Evolutionary conservation across 2,797 vertebrate species (phyloP).

Genomic region (Distichodus sexfasciatus): DNA sequence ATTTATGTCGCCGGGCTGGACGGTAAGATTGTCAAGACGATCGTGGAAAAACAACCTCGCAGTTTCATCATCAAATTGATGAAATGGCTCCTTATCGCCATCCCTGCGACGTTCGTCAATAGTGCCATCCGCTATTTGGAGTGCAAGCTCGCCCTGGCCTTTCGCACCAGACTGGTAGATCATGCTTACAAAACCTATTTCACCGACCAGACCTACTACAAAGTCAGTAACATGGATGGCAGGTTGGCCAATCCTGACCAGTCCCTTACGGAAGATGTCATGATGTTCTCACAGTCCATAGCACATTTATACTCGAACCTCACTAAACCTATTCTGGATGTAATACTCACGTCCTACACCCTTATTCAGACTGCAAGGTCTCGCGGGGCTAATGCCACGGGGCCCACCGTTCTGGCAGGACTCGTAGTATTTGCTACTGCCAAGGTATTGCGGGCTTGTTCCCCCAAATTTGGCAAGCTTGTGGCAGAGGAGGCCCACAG

Average conservation of each 20-base stretch:
- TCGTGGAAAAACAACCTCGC: slow-evolving; percentile 90
- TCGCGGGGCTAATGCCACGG: slow-evolving; percentile 86
- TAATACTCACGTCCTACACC: slow-evolving; percentile 92
- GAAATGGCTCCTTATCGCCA: slow-evolving; percentile 94
- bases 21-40: slow-evolving; percentile 95
- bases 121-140: slow-evolving; percentile 96
- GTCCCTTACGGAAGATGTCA: slow-evolving; percentile 94
- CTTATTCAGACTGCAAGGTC: slow-evolving; percentile 90
- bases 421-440: slow-evolving; percentile 91
- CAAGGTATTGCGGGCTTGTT: slow-evolving; percentile 90
- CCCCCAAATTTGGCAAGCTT: slow-evolving; percentile 91
- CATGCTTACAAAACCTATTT: slow-evolving; percentile 94
- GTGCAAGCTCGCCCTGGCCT: slow-evolving; percentile 91
- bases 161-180: slow-evolving; percentile 90
- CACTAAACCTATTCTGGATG: slow-evolving; percentile 95
- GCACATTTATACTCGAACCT: slow-evolving; percentile 97
- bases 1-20: slow-evolving; percentile 95
- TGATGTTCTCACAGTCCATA: slow-evolving; percentile 95
- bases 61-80: slow-evolving; percentile 86
- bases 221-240: slow-evolving; percentile 93
- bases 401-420: slow-evolving; percentile 89
- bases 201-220: slow-evolving; percentile 92
- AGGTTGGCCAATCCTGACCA: slow-evolving; percentile 95
- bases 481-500: slow-evolving; percentile 95
- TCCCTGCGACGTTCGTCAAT: slow-evolving; percentile 98